Conservation (phyloP, 2,113 vertebrate species). For the Hippocampus mohnikei region DNA sequence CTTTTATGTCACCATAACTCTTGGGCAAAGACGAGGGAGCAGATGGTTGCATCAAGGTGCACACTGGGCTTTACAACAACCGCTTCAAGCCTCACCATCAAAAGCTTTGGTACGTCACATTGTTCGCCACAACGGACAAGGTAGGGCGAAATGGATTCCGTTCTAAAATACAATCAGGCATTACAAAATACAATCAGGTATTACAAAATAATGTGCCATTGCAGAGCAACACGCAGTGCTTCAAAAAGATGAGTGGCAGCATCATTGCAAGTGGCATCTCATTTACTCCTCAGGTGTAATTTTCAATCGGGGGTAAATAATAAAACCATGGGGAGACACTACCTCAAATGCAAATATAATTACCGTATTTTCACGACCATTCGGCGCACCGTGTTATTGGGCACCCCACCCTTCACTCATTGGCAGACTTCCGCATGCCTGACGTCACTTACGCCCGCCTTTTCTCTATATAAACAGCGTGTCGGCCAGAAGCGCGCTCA, state of each 20-base stretch:
- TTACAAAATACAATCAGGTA: neutral
- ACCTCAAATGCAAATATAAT: neutral
- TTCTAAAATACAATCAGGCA: neutral
- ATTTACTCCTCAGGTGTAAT: neutral
- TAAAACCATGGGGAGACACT: neutral
- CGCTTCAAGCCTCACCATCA: neutral
- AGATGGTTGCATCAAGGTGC: slow-evolving; percentile 58
- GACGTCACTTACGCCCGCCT: too few species aligned
- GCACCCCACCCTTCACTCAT: too few species aligned
- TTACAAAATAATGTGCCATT: neutral
- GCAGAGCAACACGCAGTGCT: neutral
- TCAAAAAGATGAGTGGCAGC: neutral
- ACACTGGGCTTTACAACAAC: slow-evolving; percentile 26
- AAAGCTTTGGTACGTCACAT: too few species aligned
- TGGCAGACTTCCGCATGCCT: too few species aligned
- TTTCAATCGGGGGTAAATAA: slow-evolving; percentile 1
- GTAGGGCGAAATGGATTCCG: neutral
- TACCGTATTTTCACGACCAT: too few species aligned
- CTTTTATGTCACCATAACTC: slow-evolving; percentile 49
- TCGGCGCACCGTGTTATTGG: too few species aligned
- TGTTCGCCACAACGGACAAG: neutral
- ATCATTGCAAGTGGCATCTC: slow-evolving; percentile 3
- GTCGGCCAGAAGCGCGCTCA: too few species aligned
- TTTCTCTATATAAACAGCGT: too few species aligned
- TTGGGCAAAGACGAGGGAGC: slow-evolving; percentile 28